Evolutionary conservation across 2,797 vertebrate genomes (phyloP).

Genomic region (Urosaurus nigricauda): DNA sequence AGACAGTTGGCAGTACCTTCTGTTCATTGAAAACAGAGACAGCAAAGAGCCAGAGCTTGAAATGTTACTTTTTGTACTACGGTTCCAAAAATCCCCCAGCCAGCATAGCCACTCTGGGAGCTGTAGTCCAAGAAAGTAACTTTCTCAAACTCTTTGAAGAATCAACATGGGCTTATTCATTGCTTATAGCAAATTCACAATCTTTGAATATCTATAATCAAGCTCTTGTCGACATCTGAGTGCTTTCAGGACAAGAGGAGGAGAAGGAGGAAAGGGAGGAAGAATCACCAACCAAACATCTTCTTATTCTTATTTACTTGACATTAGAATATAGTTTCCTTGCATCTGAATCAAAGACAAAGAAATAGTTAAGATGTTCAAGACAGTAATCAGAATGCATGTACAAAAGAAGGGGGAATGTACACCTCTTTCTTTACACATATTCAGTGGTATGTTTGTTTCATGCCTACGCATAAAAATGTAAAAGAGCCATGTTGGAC

Average conservation of each 20-base stretch:
- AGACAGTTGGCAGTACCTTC: not conserved
- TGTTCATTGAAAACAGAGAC: not conserved
- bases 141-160: not conserved
- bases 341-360: not conserved
- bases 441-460: not conserved
- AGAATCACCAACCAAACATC: no score
- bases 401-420: no score
- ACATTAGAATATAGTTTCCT: not conserved
- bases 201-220: not conserved
- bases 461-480: not conserved
- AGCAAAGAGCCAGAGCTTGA: not conserved
- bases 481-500: no score
- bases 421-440: not conserved
- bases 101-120: not conserved
- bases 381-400: not conserved
- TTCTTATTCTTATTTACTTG: not conserved
- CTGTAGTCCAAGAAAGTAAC: no score
- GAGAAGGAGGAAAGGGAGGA: no score
- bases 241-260: not conserved
- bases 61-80: not conserved
- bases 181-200: not conserved
- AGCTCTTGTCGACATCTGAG: not conserved
- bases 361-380: not conserved
- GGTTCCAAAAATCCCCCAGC: not conserved
- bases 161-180: not conserved